A percentile compares a stretch with the other conserved stretches of the same genome.
phyloP scores from a whole-genome alignment of 2,797 vertebrate genomes.

The Dendrocincla tyrannina region DNA sequence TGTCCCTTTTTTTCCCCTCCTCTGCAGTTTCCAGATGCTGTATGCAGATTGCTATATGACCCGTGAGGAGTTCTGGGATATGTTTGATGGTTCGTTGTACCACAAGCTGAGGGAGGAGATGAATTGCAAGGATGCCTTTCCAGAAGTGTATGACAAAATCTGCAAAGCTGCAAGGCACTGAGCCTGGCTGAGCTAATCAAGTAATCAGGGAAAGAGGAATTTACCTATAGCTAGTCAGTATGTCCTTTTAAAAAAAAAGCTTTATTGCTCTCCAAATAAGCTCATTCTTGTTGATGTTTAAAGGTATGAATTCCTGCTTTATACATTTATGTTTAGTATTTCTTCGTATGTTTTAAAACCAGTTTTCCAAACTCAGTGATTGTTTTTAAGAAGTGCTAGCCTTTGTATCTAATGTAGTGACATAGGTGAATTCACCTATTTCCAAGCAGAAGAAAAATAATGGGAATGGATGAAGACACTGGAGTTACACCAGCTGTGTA shows the following conservation, averaged over 20 bases:
- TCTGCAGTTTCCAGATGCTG: slow-evolving; percentile 95
- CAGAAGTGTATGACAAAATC: slow-evolving; percentile 97
- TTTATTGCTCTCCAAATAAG: slow-evolving; percentile 71
- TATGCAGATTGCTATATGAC: slow-evolving; percentile 98
- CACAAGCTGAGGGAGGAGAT: slow-evolving; percentile 89
- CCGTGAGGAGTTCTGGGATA: slow-evolving; percentile 95
- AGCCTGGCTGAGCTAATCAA: slow-evolving; percentile 57
- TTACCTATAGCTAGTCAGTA: slow-evolving; percentile 57
- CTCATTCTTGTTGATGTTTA: slow-evolving; percentile 48
- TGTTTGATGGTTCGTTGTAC: slow-evolving; percentile 95
- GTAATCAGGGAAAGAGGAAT: slow-evolving; percentile 62
- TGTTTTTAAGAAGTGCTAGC: slow-evolving; percentile 54
- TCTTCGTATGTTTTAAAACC: slow-evolving; percentile 13
- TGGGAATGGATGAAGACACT: not conserved
- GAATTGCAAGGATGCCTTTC: slow-evolving; percentile 90
- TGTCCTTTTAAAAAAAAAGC: slow-evolving; percentile 45
- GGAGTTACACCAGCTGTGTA: not conserved
- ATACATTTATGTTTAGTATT: slow-evolving; percentile 42
- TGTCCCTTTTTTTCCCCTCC: not conserved
- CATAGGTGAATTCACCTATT: slow-evolving; percentile 13
- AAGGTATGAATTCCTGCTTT: slow-evolving; percentile 60
- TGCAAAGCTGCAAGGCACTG: slow-evolving; percentile 96
- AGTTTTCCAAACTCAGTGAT: slow-evolving; percentile 40
- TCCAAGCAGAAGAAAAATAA: not conserved
- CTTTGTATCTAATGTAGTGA: slow-evolving; percentile 36